Evolutionary conservation across 2,888 invertebrate species (phyloP), one percentile per base, ranked within the genome.

Genomic region (Eupithecia pulchellata): DNA sequence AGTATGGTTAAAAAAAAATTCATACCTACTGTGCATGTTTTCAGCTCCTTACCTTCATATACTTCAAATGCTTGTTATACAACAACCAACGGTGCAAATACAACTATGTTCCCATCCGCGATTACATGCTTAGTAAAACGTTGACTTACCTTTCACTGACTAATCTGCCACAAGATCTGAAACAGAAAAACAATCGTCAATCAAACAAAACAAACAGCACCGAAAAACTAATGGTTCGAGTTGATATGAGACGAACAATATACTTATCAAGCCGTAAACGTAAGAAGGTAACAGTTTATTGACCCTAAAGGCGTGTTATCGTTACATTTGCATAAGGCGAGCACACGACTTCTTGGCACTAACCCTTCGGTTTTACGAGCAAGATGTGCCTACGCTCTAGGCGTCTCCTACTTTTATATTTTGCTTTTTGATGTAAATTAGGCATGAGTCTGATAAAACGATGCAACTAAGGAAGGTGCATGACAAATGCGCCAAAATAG

Each of bases 221-320:
- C 81, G 75, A 84, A 80, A 86, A 86, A 83, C 83, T 82, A 88
- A 87, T 82, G 82, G 77, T 78, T 78, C 74, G 79, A 77, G 77
- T 81, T 80, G 82, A 80, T 83, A 86, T 84, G 81, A 87, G 85
- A 85, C 83, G 77, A 83, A 87, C 89, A 91, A 91, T 91, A 90
- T 91, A 92, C 91, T 92, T 93, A 93, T 92, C 91, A 84, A 91
- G 87, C 89, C 91, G 85, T 92, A 92, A 92, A 92, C 86, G 80
- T 86, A 87, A 89, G 91, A 86, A 89, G 88, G 91, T 90, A 91
- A 89, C 89, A 90, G 89, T 93, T 92, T 92, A 93, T 92, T 91
- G 92, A 90, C 91, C 89, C 91, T 92, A 89, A 92, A 91, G 87
- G 85, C 88, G 83, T 88, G 91, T 92, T 93, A 92, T 92, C 92